phyloP scores from a whole-genome alignment of 1,140 invertebrate species.

The Lordiphosa clarofinis region DNA sequence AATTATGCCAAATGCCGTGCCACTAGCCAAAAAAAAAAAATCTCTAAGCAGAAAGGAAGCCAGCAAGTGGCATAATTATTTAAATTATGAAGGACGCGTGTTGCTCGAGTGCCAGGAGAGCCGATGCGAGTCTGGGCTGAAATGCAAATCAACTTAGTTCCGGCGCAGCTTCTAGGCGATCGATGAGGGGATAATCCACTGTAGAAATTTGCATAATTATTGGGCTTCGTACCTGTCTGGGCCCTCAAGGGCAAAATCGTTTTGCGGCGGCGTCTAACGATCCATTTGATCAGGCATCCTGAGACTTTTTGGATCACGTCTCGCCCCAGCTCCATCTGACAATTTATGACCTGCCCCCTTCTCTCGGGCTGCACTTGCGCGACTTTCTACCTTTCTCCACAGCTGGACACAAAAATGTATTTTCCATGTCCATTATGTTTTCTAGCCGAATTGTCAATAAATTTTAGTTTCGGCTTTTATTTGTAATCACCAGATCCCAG shows the following conservation, averaged over 20 bases:
- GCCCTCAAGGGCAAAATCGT: slow-evolving; percentile 45
- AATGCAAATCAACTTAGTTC: slow-evolving; percentile 72
- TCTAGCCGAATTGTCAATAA: slow-evolving; percentile 59
- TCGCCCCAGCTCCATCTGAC: slow-evolving; percentile 14
- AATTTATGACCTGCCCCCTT: slow-evolving; percentile 58
- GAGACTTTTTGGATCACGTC: slow-evolving; percentile 3
- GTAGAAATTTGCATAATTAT: slow-evolving; percentile 71
- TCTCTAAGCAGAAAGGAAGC: slow-evolving; percentile 75
- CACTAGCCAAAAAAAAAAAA: slow-evolving; percentile 32
- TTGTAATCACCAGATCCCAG: slow-evolving; percentile 59
- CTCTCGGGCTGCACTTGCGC: slow-evolving; percentile 37
- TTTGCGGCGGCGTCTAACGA: slow-evolving; percentile 65
- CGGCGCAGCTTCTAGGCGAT: slow-evolving; percentile 67
- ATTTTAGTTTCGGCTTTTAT: slow-evolving; percentile 58
- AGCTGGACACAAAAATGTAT: slow-evolving; percentile 64
- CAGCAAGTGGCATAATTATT: slow-evolving; percentile 78
- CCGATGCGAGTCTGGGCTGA: slow-evolving; percentile 10
- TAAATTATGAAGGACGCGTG: slow-evolving; percentile 78
- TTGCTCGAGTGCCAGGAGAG: slow-evolving; percentile 51
- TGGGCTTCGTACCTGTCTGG: slow-evolving; percentile 48
- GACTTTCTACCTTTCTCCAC: slow-evolving; percentile 58
- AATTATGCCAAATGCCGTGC: slow-evolving; percentile 76
- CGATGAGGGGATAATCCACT: slow-evolving; percentile 56
- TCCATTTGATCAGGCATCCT: slow-evolving; percentile 57
- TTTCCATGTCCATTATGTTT: slow-evolving; percentile 32